Evolutionary conservation across 2,113 vertebrate species (phyloP), one percentile per base, ranked within the genome.

Genomic region (Urocolius indicus): DNA sequence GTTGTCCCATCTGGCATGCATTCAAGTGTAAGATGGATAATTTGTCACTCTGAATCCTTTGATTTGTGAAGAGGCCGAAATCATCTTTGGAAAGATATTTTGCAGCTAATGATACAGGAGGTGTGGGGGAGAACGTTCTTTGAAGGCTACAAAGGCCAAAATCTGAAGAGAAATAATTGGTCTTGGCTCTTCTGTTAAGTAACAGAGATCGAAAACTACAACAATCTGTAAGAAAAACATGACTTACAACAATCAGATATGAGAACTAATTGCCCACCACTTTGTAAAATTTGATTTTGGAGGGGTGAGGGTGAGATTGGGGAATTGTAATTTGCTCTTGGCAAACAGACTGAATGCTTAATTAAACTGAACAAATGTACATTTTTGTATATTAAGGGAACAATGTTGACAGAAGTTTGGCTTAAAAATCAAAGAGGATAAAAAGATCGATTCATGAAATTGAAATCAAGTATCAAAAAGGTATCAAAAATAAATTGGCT

Each of bases 281-380:
- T 65, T 65, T 83, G 59, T 80, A 90, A 87, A 97, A 94, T 88
- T 81, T 96, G 51, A 96, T 88, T 94, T 95, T 95, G 90, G 81
- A 62, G 89, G 84, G 95, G 88, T 85, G 59, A 66, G 72, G 83
- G 85, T 97, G 65, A 93, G 90, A 93, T 23, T 85, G 80, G 51
- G 68, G 69, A 88, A 74, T 43, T 58, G 79, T 81, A 96, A 96
- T 97, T 96, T 96, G 72, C 88, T 97, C 89, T 95, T 94, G 89
- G 90, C 89, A 96, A 97, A 94, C 96, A 90, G 63, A 49, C 15
- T 34, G 95, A 89, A 93, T 90, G 85, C 68, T 94, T 96, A 97
- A 97, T 96, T 97, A 96, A 97, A 96, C 63, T 11, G 87, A 96
- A 93, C 89, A 97, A 96, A 96, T 80, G 78, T 90, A 95, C 87